Base-by-base conservation (phyloP, 1,140 invertebrate species). In the Cydia strobilella region DNA sequence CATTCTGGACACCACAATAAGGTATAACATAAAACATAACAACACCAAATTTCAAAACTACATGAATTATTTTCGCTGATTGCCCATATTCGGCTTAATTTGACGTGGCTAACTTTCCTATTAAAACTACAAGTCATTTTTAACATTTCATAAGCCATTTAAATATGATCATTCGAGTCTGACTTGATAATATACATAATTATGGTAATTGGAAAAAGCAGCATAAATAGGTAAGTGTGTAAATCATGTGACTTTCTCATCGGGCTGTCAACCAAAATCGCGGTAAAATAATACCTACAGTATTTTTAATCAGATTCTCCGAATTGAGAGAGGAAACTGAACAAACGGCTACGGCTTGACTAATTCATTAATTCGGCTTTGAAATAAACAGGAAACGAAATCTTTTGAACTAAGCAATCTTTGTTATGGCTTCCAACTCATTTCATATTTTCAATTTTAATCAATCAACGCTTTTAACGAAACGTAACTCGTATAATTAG, bases 321-420 rank as follows among this genome's bases (percentile, higher is more conserved):
- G 54, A 59, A 59, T 23, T 59, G 7, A 59, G 9, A 59, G 18
- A 20, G 54, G 20, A 59, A 59, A 59, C 54, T 7, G 9, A 23
- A 18, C 20, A 59, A 59, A 59, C 10, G 54, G 54, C 54, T 12
- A 20, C 54, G 18, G 54, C 54, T 59, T 59, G 54, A 23, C 54
- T 59, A 59, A 59, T 59, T 59, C 54, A 59, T 59, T 59, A 59
- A 23, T 23, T 10, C 18, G 54, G 7, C 20, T 10, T n/a, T 51
- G 48, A 59, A 23, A 12, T 59, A 59, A 23, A 59, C 54, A 59
- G 54, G 54, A 59, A 59, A 23, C 54, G 54, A 59, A 59, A 59
- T 59, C 54, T 59, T 59, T 59, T 59, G 54, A 59, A 59, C 54
- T 59, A 12, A 54, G 51, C 51, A 54, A 59, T 59, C 54, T 59